These are phyloP conservation scores for Charaxes varanes DNA, from an alignment of 1,140 invertebrate species.

Conservation along the genomic window DNA sequence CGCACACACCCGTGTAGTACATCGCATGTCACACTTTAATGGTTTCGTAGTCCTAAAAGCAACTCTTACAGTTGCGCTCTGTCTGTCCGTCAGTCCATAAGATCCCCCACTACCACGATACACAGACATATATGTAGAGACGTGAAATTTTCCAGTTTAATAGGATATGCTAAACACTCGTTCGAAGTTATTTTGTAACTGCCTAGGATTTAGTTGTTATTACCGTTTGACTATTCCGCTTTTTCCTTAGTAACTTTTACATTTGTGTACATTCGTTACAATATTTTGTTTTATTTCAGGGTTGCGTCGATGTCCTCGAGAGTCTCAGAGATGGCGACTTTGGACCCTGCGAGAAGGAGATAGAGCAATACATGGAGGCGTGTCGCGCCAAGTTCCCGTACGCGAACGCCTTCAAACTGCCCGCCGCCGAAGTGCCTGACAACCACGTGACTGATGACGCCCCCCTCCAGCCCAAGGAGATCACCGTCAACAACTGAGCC, in stretches of 20 bases:
- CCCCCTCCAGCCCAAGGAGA: constrained; percentile 30
- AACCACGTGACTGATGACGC: constrained; percentile 21
- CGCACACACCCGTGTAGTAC: no score
- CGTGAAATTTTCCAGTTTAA: no score
- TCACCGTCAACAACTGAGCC: constrained; percentile 32
- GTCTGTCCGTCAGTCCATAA: no score
- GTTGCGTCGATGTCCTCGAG: constrained; percentile 85
- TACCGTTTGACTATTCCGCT: background rate
- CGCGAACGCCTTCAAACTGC: constrained; percentile 80
- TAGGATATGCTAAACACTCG: no score
- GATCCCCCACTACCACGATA: no score
- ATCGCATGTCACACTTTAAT: no score
- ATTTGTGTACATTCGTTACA: background rate
- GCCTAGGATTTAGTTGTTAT: no score
- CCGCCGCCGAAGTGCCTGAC: constrained; percentile 25
- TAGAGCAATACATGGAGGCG: constrained; percentile 80
- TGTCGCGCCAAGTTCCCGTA: constrained; percentile 86
- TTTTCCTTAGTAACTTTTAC: background rate
- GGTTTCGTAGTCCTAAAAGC: no score
- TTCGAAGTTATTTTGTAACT: no score
- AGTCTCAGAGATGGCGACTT: constrained; percentile 86
- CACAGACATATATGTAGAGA: no score
- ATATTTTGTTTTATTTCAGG: constrained; percentile 70
- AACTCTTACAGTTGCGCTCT: no score
- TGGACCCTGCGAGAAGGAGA: constrained; percentile 80